Base-by-base conservation (phyloP, 2,797 vertebrate genomes). In the Arnoldichthys spilopterus region DNA sequence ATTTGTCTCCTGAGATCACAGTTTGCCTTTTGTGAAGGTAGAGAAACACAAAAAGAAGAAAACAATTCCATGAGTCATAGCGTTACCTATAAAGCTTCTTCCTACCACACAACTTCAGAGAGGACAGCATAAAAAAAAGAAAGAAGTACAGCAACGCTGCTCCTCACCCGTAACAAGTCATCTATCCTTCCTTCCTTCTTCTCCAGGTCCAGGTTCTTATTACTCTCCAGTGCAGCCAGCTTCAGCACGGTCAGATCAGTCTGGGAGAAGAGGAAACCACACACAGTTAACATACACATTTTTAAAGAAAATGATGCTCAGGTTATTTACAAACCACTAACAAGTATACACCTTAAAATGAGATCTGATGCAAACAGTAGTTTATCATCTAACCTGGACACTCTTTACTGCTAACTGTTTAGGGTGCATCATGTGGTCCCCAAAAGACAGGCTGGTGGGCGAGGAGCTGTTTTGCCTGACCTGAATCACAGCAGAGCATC, bases 1-100 rank as follows among this genome's bases (percentile, higher is more conserved):
- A 99, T 97, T 91, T 99, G 98, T 93, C 97, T 94, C 94, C 98
- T 96, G 93, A 99, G 96, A 94, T 99, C 98, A 96, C 98, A 99
- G 92, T 99, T 99, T 91, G 97, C 96, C 98, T 99, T 81, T 26
- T 16, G 81, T 85, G 74, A 72, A 80, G 62, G 78, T 64, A 47
- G 43, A 40, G 43, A 69, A 58, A n/a, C 4, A 37, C 5, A 43
- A 9, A 12, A 45, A 45, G 0, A 58, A 54, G 22, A 26, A 70
- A 59, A 45, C 26, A 56, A 43, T 62, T 68, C 22, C 30, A 53
- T n/a, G 18, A 16, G 40, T 28, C 20, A 72, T 43, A 51, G 15
- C 0, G 4, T 5, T 24, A 9, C 11, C 45, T 54, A 45, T 11
- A 59, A 37, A 72, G 26, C 43, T 45, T 18, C 37, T 15, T 32